Evolutionary conservation across 1,140 invertebrate genomes (phyloP), one percentile per base, ranked within the genome.

Genomic region (Hypsibius dujardini): DNA sequence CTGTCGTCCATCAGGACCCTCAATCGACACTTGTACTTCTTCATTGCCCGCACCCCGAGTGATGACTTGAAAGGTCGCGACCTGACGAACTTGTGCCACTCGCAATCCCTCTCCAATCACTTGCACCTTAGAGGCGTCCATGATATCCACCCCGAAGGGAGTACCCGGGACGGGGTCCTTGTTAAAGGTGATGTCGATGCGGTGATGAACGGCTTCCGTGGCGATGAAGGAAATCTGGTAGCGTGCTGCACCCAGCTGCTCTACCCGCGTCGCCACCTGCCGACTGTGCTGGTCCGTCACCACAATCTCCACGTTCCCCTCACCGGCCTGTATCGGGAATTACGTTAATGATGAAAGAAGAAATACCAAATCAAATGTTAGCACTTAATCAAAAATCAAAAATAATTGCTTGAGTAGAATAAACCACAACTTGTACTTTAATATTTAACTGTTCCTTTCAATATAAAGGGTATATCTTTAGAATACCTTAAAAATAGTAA

Each of bases 261-360:
- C 90, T n/a, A 97, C 93, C 85, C 95, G 92, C 46, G 94, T 97
- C 28, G 93, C 92, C 74, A 96, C 92, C 77, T 94, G 95, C 62
- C 90, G 85, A 2, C 92, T 92, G 77, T 90, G 76, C 59, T 76
- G 85, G 50, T 90, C 90, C 73, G 89, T 90, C 74, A 98, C 95
- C 42, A 92, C 92, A 59, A 98, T 96, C 82, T 98, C 94, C 67
- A 98, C 81, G 80, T 96, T 97, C 67, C 95, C 95, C 82, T 97
- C 94, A 14, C 95, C 95, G 70, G 94, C 92, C n/a, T n/a, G n/a
- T n/a, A n/a, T n/a, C n/a, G n/a, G n/a, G n/a, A n/a, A n/a, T n/a
- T n/a, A n/a, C n/a, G n/a, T n/a, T n/a, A n/a, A n/a, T n/a, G n/a
- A n/a, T n/a, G n/a, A n/a, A n/a, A n/a, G n/a, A n/a, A n/a, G n/a